Conservation (phyloP, 2,113 vertebrate species). For the Halichoerus grypus region DNA sequence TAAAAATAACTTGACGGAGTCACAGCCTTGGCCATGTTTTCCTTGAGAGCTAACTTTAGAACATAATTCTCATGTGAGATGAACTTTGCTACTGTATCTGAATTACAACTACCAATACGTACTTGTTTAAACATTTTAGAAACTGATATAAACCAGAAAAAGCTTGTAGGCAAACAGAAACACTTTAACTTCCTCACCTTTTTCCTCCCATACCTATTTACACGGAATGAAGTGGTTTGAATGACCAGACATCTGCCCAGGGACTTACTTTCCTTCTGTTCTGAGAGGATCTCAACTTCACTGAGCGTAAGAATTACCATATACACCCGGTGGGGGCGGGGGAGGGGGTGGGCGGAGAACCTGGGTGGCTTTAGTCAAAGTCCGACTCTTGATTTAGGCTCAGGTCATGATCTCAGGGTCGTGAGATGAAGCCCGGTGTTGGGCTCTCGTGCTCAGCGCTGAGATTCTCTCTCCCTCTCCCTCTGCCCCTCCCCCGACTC, state of each 20-base stretch:
- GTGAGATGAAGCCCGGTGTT: background rate
- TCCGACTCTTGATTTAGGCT: background rate
- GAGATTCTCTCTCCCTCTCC: background rate
- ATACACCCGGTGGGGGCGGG: background rate
- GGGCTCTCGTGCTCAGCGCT: background rate
- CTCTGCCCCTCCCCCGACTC: background rate
- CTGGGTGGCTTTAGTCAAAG: background rate
- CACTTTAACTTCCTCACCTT: background rate
- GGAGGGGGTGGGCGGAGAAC: background rate
- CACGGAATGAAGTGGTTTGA: background rate
- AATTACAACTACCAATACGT: constrained; percentile 11
- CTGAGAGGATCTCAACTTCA: background rate
- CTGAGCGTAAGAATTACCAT: background rate
- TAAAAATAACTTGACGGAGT: constrained; percentile 6
- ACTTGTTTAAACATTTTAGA: constrained; percentile 18
- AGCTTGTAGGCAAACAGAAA: background rate
- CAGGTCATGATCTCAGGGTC: background rate
- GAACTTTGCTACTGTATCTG: background rate
- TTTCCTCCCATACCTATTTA: background rate
- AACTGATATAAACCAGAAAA: constrained; percentile 12
- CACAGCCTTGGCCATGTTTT: background rate
- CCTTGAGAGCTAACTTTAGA: constrained; percentile 50
- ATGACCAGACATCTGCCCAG: background rate
- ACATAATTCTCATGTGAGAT: background rate
- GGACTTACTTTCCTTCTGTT: background rate